phyloP scores from a whole-genome alignment of 2,797 vertebrate genomes.

The Sebastolobus alascanus region DNA sequence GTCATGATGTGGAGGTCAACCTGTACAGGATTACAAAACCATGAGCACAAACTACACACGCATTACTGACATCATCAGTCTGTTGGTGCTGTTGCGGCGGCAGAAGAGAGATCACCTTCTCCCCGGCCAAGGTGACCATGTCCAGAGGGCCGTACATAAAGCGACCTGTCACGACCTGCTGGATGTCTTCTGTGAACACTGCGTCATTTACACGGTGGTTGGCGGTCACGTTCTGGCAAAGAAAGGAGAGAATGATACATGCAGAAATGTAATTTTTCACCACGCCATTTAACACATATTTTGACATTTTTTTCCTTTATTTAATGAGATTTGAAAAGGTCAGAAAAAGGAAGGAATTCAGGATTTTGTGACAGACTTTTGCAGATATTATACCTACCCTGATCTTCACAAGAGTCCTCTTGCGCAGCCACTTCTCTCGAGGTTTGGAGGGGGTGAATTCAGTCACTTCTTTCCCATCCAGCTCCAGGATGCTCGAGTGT shows the following conservation, averaged over 20 bases:
- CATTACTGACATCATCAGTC: background rate
- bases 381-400: constrained; percentile 80
- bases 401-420: constrained; percentile 97
- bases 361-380: background rate
- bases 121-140: constrained; percentile 98
- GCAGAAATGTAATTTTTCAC: background rate
- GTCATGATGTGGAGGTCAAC: constrained; percentile 99
- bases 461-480: constrained; percentile 96
- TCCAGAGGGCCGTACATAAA: constrained; percentile 99
- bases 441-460: constrained; percentile 98
- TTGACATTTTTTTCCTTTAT: background rate
- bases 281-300: background rate
- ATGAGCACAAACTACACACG: background rate
- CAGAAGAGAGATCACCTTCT: constrained; percentile 87
- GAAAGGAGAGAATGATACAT: background rate
- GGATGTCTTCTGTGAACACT: constrained; percentile 92
- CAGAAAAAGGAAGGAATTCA: background rate
- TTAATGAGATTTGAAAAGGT: background rate
- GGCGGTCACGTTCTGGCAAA: constrained; percentile 93
- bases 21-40: constrained; percentile 72
- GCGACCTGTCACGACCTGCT: constrained; percentile 91
- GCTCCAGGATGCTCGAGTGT: constrained; percentile 93
- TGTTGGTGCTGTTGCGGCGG: background rate
- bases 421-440: constrained; percentile 97
- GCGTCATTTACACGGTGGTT: constrained; percentile 97